phyloP scores from a whole-genome alignment of 2,113 vertebrate species.

The Eleginops maclovinus region DNA sequence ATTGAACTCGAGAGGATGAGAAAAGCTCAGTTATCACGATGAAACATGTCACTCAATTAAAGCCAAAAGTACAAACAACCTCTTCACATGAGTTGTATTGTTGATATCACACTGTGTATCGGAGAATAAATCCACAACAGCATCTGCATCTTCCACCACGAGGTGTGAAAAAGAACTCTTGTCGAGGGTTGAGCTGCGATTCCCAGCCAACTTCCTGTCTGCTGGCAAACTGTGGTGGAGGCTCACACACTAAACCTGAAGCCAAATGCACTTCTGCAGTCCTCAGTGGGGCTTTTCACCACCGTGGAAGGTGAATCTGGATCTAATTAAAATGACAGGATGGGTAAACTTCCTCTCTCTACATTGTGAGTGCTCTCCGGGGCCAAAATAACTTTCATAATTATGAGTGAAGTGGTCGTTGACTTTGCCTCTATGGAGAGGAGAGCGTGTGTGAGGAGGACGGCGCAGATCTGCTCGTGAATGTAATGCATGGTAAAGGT shows the following conservation, averaged over 20 bases:
- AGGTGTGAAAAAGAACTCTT: neutral
- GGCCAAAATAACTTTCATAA: conserved; percentile 69
- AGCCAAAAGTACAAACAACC: neutral
- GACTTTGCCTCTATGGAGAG: conserved; percentile 1
- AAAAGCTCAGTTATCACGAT: too few relatives aligned
- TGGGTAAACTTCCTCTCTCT: conserved; percentile 61
- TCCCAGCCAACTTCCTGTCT: conserved; percentile 21
- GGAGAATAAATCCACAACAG: conserved; percentile 1
- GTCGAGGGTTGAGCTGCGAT: conserved; percentile 9
- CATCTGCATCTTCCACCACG: neutral
- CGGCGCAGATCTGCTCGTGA: conserved; percentile 17
- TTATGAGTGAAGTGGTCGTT: conserved; percentile 56
- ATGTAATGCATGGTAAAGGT: conserved; percentile 1
- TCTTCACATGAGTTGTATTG: neutral
- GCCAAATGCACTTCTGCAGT: conserved; percentile 65
- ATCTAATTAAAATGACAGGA: conserved; percentile 77
- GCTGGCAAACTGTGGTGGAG: conserved; percentile 16
- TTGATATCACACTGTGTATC: neutral
- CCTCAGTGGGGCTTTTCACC: conserved; percentile 69
- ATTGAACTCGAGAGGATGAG: too few relatives aligned
- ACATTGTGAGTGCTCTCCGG: conserved; percentile 19
- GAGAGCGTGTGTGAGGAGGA: conserved; percentile 9
- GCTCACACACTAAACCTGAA: conserved; percentile 61
- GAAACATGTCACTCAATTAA: too few relatives aligned
- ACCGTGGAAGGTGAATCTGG: conserved; percentile 62